Percentiles rank a stretch among this genome's conserved stretches.
phyloP scores from a whole-genome alignment of 1,140 invertebrate genomes.

The Holcopasites calliopsidis region DNA sequence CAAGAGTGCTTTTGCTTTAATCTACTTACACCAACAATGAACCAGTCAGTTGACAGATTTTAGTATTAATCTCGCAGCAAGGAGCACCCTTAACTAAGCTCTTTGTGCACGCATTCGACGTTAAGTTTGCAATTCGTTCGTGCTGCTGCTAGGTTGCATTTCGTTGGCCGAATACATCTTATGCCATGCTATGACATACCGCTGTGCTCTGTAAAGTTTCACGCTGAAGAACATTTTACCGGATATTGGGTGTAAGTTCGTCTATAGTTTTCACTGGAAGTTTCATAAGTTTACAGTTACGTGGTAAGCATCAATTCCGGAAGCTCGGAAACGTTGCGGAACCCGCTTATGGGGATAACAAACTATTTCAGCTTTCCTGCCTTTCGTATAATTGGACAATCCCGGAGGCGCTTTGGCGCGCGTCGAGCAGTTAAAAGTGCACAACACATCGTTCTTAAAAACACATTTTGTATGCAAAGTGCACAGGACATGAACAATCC shows the following conservation, averaged over 20 bases:
- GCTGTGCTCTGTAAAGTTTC: conserved; percentile 4
- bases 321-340: not conserved
- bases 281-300: conserved; percentile 6
- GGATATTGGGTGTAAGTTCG: conserved; percentile 6
- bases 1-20: not conserved
- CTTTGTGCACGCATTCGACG: not conserved
- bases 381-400: not conserved
- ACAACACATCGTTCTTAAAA: too few relatives aligned
- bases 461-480: too few relatives aligned
- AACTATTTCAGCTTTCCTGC: not conserved
- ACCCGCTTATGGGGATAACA: not conserved
- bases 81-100: not conserved
- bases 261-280: conserved; percentile 7
- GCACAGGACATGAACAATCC: too few relatives aligned
- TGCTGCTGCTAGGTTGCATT: conserved; percentile 31
- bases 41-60: conserved; percentile 40
- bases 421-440: not conserved
- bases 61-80: conserved; percentile 17
- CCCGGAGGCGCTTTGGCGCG: too few relatives aligned
- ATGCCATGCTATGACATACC: not conserved
- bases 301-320: conserved; percentile 5
- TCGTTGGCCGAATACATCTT: conserved; percentile 20
- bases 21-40: not conserved
- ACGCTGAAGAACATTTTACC: not conserved
- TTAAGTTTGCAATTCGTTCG: conserved; percentile 45